These are phyloP conservation scores for Ciconia stormi DNA, from an alignment of 2,113 vertebrate species.

Conservation along the genomic window DNA sequence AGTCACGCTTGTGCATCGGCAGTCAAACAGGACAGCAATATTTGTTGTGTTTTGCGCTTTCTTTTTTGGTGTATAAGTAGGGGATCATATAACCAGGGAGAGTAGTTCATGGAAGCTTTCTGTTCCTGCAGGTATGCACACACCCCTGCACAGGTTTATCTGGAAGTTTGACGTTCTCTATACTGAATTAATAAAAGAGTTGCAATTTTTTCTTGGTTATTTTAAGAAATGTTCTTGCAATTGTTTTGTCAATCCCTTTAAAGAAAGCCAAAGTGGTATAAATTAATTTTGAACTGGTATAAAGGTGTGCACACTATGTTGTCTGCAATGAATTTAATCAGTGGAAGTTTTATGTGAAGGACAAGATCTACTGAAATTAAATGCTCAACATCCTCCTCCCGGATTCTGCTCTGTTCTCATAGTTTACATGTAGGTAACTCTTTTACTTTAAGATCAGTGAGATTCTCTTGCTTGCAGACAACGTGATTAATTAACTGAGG, in stretches of 20 bases:
- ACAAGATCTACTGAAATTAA: not conserved
- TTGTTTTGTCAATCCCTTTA: not conserved
- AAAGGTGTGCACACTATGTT: not conserved
- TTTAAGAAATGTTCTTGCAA: not conserved
- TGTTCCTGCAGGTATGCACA: not conserved
- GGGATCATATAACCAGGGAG: not conserved
- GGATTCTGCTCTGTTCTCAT: not conserved
- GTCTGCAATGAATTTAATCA: not conserved
- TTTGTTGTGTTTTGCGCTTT: not conserved
- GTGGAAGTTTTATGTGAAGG: not conserved
- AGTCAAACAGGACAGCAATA: not conserved
- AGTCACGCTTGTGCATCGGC: rapidly evolving
- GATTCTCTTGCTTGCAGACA: not conserved
- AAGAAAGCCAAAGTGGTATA: not conserved
- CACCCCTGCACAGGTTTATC: not conserved
- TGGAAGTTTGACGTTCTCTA: not conserved
- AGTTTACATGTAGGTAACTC: not conserved
- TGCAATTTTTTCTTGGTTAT: not conserved
- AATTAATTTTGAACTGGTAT: not conserved
- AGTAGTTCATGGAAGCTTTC: not conserved
- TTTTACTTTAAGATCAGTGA: not conserved
- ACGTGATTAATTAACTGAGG: not conserved
- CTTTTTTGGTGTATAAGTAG: not conserved
- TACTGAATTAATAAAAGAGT: not conserved
- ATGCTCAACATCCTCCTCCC: not conserved